Conservation (phyloP, 2,797 vertebrate genomes). For the Lophius americanus region DNA sequence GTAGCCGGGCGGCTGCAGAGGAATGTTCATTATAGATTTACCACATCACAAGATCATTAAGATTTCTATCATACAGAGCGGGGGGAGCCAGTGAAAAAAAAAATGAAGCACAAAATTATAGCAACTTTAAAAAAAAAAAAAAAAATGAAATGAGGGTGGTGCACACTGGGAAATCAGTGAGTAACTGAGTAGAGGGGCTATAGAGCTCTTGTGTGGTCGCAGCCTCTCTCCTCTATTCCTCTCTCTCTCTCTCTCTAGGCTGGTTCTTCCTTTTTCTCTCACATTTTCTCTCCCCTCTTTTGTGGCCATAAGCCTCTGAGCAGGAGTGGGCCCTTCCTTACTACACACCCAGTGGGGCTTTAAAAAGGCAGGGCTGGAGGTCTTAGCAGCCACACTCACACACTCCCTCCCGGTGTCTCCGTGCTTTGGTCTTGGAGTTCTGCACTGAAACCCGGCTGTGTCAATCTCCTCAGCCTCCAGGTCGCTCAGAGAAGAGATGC, state of each 20-base stretch:
- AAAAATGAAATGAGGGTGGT: slow-evolving; percentile 54
- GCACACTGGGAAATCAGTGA: slow-evolving; percentile 43
- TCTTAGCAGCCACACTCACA: slow-evolving; percentile 69
- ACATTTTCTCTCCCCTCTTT: slow-evolving; percentile 62
- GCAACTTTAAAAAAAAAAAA: slow-evolving; percentile 65
- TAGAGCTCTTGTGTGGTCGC: slow-evolving; percentile 75
- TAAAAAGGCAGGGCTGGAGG: slow-evolving; percentile 81
- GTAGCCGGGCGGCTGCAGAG: slow-evolving; percentile 37
- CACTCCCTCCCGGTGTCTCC: slow-evolving; percentile 42
- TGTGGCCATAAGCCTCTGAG: slow-evolving; percentile 81
- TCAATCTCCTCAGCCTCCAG: slow-evolving; percentile 55
- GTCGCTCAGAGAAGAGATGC: slow-evolving; percentile 72
- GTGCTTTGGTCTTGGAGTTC: slow-evolving; percentile 45
- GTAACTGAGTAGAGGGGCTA: slow-evolving; percentile 45
- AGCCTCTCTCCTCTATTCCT: slow-evolving; percentile 22
- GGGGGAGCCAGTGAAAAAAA: slow-evolving; percentile 13
- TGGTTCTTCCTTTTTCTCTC: slow-evolving; percentile 56
- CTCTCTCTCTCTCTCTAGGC: slow-evolving; percentile 26
- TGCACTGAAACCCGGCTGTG: slow-evolving; percentile 41
- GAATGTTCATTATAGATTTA: slow-evolving; percentile 57
- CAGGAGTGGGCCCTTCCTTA: slow-evolving; percentile 75
- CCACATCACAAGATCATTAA: slow-evolving; percentile 72
- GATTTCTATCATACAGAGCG: slow-evolving; percentile 48
- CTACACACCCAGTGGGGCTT: slow-evolving; percentile 81
- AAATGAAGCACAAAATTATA: slow-evolving; percentile 32